These are phyloP conservation scores for Leptocoma aspasia DNA, from an alignment of 2,113 vertebrate genomes.

Conservation along the genomic window DNA sequence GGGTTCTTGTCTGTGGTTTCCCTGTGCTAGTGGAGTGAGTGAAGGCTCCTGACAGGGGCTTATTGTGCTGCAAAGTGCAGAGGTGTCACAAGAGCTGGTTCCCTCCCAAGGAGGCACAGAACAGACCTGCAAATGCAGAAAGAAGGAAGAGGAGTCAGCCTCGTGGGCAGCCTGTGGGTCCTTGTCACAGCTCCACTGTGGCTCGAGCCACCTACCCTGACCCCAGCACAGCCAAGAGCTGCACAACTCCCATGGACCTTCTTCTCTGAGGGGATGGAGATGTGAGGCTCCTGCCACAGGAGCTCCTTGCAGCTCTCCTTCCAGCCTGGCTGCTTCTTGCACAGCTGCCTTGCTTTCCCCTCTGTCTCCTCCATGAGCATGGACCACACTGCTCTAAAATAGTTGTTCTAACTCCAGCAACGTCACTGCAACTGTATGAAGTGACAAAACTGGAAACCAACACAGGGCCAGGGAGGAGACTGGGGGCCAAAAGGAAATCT, in stretches of 20 bases:
- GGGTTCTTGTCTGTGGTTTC: not conserved
- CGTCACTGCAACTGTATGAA: rapidly evolving
- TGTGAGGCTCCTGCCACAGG: not conserved
- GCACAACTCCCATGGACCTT: not conserved
- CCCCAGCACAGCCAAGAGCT: not conserved
- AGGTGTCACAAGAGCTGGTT: not conserved
- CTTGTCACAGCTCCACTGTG: not conserved
- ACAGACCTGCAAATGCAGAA: not conserved
- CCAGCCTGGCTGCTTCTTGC: not conserved
- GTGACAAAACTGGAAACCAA: not conserved
- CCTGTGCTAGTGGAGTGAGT: not conserved
- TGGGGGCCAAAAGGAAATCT: not conserved
- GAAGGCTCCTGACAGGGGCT: not conserved
- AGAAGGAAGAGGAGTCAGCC: not conserved
- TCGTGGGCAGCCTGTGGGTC: rapidly evolving
- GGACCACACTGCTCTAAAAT: not conserved
- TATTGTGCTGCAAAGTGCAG: not conserved
- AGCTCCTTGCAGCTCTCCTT: not conserved
- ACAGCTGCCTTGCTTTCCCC: not conserved
- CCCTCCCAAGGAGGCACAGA: not conserved
- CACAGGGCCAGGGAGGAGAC: not conserved
- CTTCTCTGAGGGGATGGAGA: not conserved
- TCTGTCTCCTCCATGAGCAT: not conserved
- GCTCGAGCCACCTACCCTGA: rapidly evolving
- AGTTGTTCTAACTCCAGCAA: not conserved